Evolutionary conservation across 1,140 invertebrate genomes (phyloP), one percentile per base, ranked within the genome.

Genomic region (Drosophila murphyi): DNA sequence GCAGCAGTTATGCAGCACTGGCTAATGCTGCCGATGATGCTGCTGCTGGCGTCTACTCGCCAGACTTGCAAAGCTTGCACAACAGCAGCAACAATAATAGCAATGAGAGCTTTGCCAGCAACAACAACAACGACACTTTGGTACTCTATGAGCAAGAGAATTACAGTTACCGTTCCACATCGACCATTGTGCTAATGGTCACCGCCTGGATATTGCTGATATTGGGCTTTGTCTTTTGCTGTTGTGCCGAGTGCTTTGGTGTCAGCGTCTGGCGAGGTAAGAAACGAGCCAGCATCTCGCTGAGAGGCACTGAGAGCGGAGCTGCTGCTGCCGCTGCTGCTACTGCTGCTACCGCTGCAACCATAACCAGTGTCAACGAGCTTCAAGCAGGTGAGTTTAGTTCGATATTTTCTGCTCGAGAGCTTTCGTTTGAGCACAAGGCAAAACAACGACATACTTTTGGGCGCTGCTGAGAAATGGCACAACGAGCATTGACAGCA

Each of bases 161-260:
- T 55, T 76, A 81, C 47, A 78, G 62, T 52, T 82, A 87, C 54
- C 86, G 86, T 2, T 88, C 85, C 50, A 91, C 83, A 41, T 91
- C 89, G 28, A 90, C 89, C 37, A 89, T 91, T 45, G 76, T 81
- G 28, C 76, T 91, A 39, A 91, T 91, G 89, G 80, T 91, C 3
- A 12, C 76, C 55, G 90, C 89, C 34, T 91, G 90, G 90, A 76
- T 83, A 20, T 67, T 91, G 4, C 70, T 91, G 55, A 91, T 91
- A 59, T 39, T 91, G 31, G 85, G 90, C 47, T 91, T 91, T 74
- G 82, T 86, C 28, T 81, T 91, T 32, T 91, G 90, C 72, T 91
- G 85, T 62, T 91, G 90, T 55, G 82, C 82, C 47, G 90, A 91
- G 56, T 91, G 89, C 48, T 91, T 82, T 20, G 80, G 85, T 43